Conservation (phyloP, 92 coral and sea anemone species). For the Desmophyllum pertusum region DNA sequence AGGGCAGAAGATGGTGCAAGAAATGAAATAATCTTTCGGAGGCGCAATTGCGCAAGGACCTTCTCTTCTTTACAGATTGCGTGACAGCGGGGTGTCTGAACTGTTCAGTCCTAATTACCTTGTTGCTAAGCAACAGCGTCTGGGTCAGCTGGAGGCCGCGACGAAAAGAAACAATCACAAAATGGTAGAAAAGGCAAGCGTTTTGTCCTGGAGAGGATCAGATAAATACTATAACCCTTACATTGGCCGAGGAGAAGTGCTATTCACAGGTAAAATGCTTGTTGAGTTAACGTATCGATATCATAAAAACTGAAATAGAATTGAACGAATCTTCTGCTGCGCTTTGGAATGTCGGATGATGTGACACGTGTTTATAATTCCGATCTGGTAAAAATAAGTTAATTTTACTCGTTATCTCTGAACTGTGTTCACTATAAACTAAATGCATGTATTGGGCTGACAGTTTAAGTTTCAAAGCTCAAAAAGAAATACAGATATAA, state of each 20-base stretch:
- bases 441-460: background rate
- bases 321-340: background rate
- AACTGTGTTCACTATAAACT: background rate
- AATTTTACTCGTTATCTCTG: background rate
- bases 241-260: slow-evolving; percentile 91
- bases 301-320: background rate
- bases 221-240: slow-evolving; percentile 92
- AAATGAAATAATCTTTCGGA: background rate
- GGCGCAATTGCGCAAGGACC: too few species aligned
- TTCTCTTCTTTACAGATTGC: background rate
- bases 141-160: slow-evolving; percentile 38
- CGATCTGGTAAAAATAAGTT: background rate
- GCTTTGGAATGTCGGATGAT: slow-evolving; percentile 2
- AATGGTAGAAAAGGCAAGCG: slow-evolving; percentile 76
- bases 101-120: background rate
- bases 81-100: slow-evolving; percentile 22
- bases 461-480: background rate
- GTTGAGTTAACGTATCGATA: background rate
- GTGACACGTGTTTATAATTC: slow-evolving; percentile 6
- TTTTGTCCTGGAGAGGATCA: slow-evolving; percentile 80
- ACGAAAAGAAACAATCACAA: slow-evolving; percentile 27
- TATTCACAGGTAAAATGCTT: slow-evolving; percentile 80
- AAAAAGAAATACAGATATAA: background rate
- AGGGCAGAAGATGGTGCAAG: background rate
- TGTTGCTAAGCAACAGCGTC: slow-evolving; percentile 92